These are phyloP conservation scores for Ostrea edulis DNA, from an alignment of 1,140 invertebrate species.

Conservation along the genomic window DNA sequence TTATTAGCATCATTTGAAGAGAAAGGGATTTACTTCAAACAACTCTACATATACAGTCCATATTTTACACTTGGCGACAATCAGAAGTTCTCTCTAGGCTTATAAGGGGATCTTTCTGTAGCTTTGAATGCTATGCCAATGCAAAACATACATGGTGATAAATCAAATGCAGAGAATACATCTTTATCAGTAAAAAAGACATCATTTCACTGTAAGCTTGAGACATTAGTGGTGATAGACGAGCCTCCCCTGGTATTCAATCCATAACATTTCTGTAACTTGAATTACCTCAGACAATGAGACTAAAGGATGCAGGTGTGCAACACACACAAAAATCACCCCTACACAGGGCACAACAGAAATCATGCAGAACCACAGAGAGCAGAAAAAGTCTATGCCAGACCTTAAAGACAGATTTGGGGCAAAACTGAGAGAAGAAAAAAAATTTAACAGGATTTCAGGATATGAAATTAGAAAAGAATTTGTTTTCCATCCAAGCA, in stretches of 20 bases:
- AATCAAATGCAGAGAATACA: slow-evolving; percentile 13
- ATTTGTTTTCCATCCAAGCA: not conserved
- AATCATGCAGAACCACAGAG: not conserved
- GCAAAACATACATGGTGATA: not conserved
- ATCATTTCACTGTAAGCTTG: not conserved
- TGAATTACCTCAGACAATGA: slow-evolving; percentile 11
- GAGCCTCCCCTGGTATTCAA: not conserved
- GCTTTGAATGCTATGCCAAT: not conserved
- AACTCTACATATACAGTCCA: slow-evolving; percentile 25
- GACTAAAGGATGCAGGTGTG: slow-evolving; percentile 6
- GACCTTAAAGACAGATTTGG: not conserved
- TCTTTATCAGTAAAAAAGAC: not conserved
- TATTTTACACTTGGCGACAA: not conserved
- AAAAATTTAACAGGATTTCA: slow-evolving; percentile 37
- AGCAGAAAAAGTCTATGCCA: slow-evolving; percentile 6
- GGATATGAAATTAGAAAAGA: not conserved
- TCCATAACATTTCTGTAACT: not conserved
- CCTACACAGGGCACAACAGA: not conserved
- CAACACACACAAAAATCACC: not conserved
- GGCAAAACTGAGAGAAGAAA: not conserved
- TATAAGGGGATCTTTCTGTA: not conserved
- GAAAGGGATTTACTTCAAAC: slow-evolving; percentile 26
- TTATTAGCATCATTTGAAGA: slow-evolving; percentile 37
- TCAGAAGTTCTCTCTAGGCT: not conserved
- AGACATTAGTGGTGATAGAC: slow-evolving; percentile 1